Conservation (phyloP, 1,140 invertebrate species). For the Drosophila fuyamai region DNA sequence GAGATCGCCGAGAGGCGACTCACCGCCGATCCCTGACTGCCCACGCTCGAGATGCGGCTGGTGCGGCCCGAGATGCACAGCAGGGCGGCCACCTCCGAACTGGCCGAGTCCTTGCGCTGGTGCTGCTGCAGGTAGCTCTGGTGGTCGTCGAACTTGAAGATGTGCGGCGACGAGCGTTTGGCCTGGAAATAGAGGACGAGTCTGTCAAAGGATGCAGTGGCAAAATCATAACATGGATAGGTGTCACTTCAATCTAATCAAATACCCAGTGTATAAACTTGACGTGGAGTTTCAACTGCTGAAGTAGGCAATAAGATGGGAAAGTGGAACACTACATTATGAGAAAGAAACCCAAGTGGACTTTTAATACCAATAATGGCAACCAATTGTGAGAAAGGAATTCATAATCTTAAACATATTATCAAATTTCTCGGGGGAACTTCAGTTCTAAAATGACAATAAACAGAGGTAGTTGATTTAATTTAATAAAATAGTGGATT, state of each 20-base stretch:
- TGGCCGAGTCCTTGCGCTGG: slow-evolving; percentile 92
- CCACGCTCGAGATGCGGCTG: slow-evolving; percentile 92
- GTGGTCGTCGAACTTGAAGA: slow-evolving; percentile 86
- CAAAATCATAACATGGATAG: background rate
- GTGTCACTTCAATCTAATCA: background rate
- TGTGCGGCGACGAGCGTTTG: slow-evolving; percentile 85
- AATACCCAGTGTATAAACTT: background rate
- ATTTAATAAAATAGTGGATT: no score
- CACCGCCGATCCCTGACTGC: slow-evolving; percentile 88
- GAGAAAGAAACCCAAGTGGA: background rate
- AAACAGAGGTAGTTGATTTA: no score
- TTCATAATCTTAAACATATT: no score
- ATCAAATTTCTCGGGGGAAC: no score
- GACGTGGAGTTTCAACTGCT: background rate
- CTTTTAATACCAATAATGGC: background rate
- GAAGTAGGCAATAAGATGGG: background rate
- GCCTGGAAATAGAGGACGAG: slow-evolving; percentile 33
- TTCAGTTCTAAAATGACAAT: no score
- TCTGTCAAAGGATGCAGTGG: background rate
- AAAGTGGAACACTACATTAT: background rate
- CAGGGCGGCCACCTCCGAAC: slow-evolving; percentile 87
- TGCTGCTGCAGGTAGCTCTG: slow-evolving; percentile 86
- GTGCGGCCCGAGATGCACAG: slow-evolving; percentile 93
- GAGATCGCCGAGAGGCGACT: slow-evolving; percentile 90
- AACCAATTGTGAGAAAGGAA: no score